These are phyloP conservation scores for Agapetus fuscipes DNA, from an alignment of 2,888 invertebrate genomes.

Conservation along the genomic window DNA sequence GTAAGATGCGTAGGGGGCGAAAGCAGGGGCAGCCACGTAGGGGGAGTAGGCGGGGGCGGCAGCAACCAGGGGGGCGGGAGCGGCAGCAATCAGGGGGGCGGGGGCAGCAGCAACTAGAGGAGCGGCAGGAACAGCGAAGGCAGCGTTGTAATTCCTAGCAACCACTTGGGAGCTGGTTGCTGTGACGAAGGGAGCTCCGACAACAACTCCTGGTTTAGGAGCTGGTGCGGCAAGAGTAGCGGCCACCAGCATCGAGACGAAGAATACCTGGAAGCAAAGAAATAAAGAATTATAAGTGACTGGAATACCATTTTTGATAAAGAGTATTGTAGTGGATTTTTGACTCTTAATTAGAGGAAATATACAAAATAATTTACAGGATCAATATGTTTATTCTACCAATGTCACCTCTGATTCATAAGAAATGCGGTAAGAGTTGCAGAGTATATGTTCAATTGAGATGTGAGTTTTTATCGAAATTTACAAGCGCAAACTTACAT, in stretches of 20 bases:
- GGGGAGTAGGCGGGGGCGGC: conserved; percentile 17
- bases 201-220: conserved; percentile 12
- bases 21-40: conserved; percentile 23
- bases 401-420: too few relatives aligned
- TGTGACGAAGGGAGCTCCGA: conserved; percentile 31
- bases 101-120: conserved; percentile 22
- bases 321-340: background rate
- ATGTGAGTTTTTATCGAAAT: too few relatives aligned
- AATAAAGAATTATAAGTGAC: too few relatives aligned
- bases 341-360: too few relatives aligned
- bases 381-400: too few relatives aligned
- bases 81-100: conserved; percentile 25
- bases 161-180: conserved; percentile 42
- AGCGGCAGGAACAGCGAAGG: conserved; percentile 27
- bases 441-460: too few relatives aligned
- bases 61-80: conserved; percentile 22
- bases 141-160: conserved; percentile 42
- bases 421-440: too few relatives aligned
- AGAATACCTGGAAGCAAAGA: conserved; percentile 14
- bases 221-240: conserved; percentile 14
- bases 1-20: conserved; percentile 24
- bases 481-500: too few relatives aligned
- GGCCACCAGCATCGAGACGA: conserved; percentile 15
- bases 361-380: too few relatives aligned
- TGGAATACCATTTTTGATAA: background rate